Conservation (phyloP, 2,888 invertebrate species). For the Dysmachus trigonus region DNA sequence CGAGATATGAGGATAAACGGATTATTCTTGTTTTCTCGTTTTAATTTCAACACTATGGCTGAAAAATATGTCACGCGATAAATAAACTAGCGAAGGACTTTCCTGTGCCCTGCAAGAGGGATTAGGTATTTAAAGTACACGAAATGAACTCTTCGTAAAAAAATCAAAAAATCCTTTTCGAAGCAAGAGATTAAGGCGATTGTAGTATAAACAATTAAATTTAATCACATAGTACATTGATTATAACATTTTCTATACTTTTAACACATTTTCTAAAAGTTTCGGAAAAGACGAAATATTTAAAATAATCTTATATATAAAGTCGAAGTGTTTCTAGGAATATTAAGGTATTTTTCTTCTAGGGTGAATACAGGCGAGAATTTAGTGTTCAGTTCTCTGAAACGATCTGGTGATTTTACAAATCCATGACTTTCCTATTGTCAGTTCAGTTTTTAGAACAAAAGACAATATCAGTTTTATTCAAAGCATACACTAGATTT, state of each 20-base stretch:
- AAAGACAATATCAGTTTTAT: not conserved
- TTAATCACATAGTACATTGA: slow-evolving; percentile 7
- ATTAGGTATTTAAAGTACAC: not conserved
- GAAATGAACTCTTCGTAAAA: not conserved
- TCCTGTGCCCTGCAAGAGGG: not conserved
- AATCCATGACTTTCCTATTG: not conserved
- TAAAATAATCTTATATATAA: slow-evolving; percentile 25
- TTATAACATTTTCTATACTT: slow-evolving; percentile 35
- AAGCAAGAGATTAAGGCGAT: not conserved
- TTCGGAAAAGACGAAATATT: slow-evolving; percentile 26
- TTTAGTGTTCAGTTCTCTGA: slow-evolving; percentile 15
- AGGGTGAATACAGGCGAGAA: slow-evolving; percentile 41
- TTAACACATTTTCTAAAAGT: not conserved
- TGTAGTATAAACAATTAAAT: slow-evolving; percentile 6
- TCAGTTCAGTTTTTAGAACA: not conserved
- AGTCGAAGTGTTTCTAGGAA: slow-evolving; percentile 23
- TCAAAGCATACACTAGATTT: slow-evolving; percentile 1
- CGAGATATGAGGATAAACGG: slow-evolving; percentile 50
- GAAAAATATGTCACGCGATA: not conserved
- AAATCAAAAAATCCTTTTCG: not conserved
- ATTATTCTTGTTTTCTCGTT: not conserved
- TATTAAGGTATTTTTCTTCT: slow-evolving; percentile 45
- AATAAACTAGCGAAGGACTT: slow-evolving; percentile 22
- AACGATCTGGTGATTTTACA: not conserved
- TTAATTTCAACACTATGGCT: not conserved